Percentiles rank a stretch among this genome's conserved stretches.
Evolutionary conservation across 2,113 vertebrate genomes (phyloP).

Genomic region (Entomyzon cyanotis): DNA sequence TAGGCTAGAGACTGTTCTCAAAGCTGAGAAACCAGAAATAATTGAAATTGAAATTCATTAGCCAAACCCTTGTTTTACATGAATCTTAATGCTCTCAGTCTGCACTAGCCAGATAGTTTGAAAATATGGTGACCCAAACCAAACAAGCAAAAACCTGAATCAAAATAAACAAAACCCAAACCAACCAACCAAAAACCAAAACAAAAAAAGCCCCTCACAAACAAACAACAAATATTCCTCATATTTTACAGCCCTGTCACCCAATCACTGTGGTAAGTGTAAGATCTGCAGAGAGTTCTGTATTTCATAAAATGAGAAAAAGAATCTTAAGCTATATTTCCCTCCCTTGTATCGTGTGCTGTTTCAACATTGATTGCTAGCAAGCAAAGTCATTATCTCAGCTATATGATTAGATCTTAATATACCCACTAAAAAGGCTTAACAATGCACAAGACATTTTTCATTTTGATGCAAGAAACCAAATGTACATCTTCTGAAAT

Average conservation of each 20-base stretch:
- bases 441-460: not conserved
- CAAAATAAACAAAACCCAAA: not conserved
- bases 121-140: not conserved
- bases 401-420: not conserved
- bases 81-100: not conserved
- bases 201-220: too few relatives aligned
- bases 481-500: not conserved
- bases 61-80: not conserved
- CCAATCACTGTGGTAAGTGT: not conserved
- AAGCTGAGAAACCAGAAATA: not conserved
- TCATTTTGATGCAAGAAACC: not conserved
- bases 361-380: not conserved
- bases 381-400: not conserved
- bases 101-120: not conserved
- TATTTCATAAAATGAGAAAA: not conserved
- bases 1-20: not conserved
- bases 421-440: not conserved
- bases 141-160: not conserved
- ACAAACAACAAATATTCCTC: not conserved
- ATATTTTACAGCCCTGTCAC: not conserved
- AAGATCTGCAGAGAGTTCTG: not conserved
- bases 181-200: not conserved
- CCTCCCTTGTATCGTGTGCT: not conserved
- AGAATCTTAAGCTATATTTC: not conserved
- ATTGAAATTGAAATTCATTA: not conserved